phyloP scores from a whole-genome alignment of 2,888 invertebrate genomes.

The Pollenia griseotomentosa region DNA sequence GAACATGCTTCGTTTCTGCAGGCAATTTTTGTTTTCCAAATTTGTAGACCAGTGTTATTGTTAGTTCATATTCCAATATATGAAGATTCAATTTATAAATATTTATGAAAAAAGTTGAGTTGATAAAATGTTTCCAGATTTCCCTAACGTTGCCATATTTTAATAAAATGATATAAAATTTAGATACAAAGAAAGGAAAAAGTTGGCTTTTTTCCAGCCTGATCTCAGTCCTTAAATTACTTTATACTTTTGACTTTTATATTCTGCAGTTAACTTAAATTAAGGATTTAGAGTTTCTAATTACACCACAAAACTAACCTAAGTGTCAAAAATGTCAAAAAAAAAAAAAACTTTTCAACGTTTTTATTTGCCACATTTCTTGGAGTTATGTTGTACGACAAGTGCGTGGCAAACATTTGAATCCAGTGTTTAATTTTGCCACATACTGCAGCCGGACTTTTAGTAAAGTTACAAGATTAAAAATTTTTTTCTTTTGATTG shows the following conservation, averaged over 20 bases:
- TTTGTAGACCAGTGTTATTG: no score
- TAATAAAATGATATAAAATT: no score
- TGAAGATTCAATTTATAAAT: no score
- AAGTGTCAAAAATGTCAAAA: background rate
- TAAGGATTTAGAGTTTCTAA: background rate
- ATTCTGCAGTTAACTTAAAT: background rate
- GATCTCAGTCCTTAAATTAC: background rate
- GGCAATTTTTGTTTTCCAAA: no score
- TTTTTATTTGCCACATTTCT: constrained; percentile 38
- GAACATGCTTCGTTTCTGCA: no score
- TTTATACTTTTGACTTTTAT: background rate
- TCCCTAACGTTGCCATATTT: no score
- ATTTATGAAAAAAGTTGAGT: no score
- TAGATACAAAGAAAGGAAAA: no score
- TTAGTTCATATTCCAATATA: no score
- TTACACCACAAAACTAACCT: constrained; percentile 30
- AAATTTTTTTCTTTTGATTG: constrained; percentile 38
- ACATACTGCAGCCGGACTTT: background rate
- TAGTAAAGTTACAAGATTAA: background rate
- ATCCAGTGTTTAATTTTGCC: constrained; percentile 16
- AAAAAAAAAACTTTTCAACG: constrained; percentile 5
- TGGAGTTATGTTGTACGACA: background rate
- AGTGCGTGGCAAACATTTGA: constrained; percentile 17
- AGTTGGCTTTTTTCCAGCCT: background rate
- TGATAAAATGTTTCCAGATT: no score